Evolutionary conservation across 1,140 invertebrate species (phyloP), one percentile per base, ranked within the genome.

Genomic region (Adelges cooleyi): DNA sequence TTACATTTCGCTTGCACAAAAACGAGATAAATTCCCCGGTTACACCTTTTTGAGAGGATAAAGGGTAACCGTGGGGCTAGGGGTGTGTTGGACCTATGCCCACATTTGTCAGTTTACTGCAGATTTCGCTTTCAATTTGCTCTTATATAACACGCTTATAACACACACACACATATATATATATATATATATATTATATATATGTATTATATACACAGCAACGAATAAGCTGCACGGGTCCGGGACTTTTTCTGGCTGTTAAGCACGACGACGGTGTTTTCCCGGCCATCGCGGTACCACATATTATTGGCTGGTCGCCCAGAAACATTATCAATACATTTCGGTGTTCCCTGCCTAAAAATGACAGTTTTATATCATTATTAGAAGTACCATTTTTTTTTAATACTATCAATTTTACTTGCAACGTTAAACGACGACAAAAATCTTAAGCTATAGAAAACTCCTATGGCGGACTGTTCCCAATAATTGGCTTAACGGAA

Each of bases 101-200:
- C 54, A 18, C 40, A 23, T 59, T 59, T 59, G 54, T 59, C 54
- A 59, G 56, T 62, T 62, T 33, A 48, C 56, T 33, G 25, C 42
- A 48, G 56, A 62, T 62, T 62, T 62, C 18, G 42, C 42, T 62
- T 62, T 62, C 56, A 62, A 62, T 62, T 62, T 33, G 56, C 56
- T 46, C 44, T 40, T 6, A 33, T n/a, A n/a, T 40, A 59, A 59
- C 23, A n/a, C 52, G 54, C 20, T 59, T 27, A 59, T 59, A 44
- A 56, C 42, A 56, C 20, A 25, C 42, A 59, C 40, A 33, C 11
- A 33, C 29, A 33, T 33, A 33, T 33, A n/a, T n/a, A n/a, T n/a
- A n/a, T n/a, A n/a, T n/a, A n/a, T n/a, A n/a, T n/a, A n/a, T n/a
- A n/a, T n/a, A n/a, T n/a, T n/a, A n/a, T n/a, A n/a, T n/a, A n/a